These are phyloP conservation scores for Trididemnum miniatum DNA, from an alignment of 23 tunicate genomes.

Conservation along the genomic window DNA sequence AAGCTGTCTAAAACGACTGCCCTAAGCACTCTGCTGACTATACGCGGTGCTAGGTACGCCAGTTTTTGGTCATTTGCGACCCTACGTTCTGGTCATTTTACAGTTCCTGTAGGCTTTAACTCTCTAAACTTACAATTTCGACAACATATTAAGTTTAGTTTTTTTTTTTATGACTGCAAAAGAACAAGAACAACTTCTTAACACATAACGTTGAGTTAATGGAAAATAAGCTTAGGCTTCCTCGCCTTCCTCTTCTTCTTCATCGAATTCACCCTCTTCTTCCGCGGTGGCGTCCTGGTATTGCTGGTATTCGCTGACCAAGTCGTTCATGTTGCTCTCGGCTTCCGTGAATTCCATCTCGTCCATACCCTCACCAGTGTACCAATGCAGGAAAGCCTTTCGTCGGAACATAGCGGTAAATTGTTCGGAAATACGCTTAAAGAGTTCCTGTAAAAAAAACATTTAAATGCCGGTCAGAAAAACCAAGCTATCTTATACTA, in stretches of 20 bases:
- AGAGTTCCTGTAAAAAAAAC: slow-evolving; percentile 73
- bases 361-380: slow-evolving; percentile 99
- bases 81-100: too few relatives aligned
- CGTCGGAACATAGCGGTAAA: slow-evolving; percentile 97
- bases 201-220: too few relatives aligned
- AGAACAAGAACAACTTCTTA: too few relatives aligned
- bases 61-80: too few relatives aligned
- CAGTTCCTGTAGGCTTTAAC: too few relatives aligned
- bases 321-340: slow-evolving; percentile 96
- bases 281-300: slow-evolving; percentile 95
- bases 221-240: slow-evolving; percentile 29
- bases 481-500: too few relatives aligned
- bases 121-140: too few relatives aligned
- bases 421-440: slow-evolving; percentile 93
- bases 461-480: not conserved
- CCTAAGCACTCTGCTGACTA: too few relatives aligned
- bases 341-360: slow-evolving; percentile 99
- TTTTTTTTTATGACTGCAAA: too few relatives aligned
- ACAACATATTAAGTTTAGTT: too few relatives aligned
- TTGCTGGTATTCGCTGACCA: slow-evolving; percentile 94
- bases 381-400: slow-evolving; percentile 98
- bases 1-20: too few relatives aligned
- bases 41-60: too few relatives aligned
- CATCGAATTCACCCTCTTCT: slow-evolving; percentile 91
- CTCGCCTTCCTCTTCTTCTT: slow-evolving; percentile 76